These are phyloP conservation scores for Mormyrus iriodes DNA, from an alignment of 2,113 vertebrate species.

Conservation along the genomic window DNA sequence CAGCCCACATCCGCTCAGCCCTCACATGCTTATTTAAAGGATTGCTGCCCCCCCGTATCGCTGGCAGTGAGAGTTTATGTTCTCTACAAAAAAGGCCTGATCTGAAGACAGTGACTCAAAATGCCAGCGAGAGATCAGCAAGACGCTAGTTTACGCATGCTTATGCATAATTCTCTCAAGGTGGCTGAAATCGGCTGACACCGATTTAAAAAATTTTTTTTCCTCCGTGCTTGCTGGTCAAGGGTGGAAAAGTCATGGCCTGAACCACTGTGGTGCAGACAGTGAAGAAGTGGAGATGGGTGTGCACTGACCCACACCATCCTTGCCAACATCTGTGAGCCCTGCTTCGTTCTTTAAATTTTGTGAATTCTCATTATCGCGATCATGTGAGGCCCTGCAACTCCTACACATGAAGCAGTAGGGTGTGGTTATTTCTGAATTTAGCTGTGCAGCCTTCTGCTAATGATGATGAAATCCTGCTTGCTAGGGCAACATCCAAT, in stretches of 20 bases:
- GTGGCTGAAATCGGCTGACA: conserved; percentile 3
- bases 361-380: background rate
- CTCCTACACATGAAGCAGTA: background rate
- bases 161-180: conserved; percentile 15
- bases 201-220: background rate
- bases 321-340: background rate
- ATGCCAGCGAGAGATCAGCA: background rate
- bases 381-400: background rate
- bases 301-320: background rate
- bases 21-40: background rate
- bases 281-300: background rate
- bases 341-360: background rate
- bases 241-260: background rate
- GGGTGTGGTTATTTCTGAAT: background rate
- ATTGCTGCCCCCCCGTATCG: background rate
- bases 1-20: background rate
- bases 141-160: background rate
- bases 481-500: background rate
- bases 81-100: background rate
- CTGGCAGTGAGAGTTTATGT: background rate
- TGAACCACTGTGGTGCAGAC: background rate
- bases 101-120: background rate
- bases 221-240: background rate
- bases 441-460: background rate
- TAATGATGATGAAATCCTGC: background rate